Percentiles rank a stretch among this genome's conserved stretches.
Evolutionary conservation across 2,888 invertebrate species (phyloP).

Genomic region (Troides oblongomaculatus): DNA sequence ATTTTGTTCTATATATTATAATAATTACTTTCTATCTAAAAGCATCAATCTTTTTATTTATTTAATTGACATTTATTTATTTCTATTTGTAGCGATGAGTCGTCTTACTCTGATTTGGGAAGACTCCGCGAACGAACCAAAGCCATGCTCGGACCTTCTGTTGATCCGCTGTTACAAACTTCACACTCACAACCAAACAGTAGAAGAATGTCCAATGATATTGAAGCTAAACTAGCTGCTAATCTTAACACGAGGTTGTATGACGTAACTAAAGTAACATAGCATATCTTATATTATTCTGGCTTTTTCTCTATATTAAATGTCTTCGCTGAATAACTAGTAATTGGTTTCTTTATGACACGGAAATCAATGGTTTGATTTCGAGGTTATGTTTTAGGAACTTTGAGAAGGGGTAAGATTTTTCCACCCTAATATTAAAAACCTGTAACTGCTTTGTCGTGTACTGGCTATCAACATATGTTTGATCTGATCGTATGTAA

Average conservation of each 20-base stretch:
- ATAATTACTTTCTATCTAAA: background rate
- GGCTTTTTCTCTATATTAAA: too few relatives aligned
- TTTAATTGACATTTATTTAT: background rate
- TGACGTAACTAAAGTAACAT: background rate
- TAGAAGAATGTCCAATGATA: conserved; percentile 67
- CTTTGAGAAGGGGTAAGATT: too few relatives aligned
- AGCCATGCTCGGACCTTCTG: conserved; percentile 60
- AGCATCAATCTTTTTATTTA: background rate
- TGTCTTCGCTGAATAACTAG: too few relatives aligned
- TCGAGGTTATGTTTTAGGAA: too few relatives aligned
- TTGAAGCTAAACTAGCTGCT: conserved; percentile 65
- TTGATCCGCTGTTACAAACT: conserved; percentile 54
- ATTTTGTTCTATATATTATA: too few relatives aligned
- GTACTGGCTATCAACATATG: too few relatives aligned
- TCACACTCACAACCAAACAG: conserved; percentile 66
- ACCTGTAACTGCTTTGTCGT: too few relatives aligned
- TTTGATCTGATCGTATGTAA: too few relatives aligned
- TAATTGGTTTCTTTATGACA: too few relatives aligned
- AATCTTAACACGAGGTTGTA: conserved; percentile 70
- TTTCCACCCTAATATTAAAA: too few relatives aligned
- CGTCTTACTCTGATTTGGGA: conserved; percentile 68
- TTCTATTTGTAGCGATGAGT: conserved; percentile 59
- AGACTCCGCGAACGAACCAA: conserved; percentile 65
- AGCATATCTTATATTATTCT: too few relatives aligned
- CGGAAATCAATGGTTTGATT: too few relatives aligned